phyloP scores from a whole-genome alignment of 1,140 invertebrate species.

The Brachionus manjavacas region DNA sequence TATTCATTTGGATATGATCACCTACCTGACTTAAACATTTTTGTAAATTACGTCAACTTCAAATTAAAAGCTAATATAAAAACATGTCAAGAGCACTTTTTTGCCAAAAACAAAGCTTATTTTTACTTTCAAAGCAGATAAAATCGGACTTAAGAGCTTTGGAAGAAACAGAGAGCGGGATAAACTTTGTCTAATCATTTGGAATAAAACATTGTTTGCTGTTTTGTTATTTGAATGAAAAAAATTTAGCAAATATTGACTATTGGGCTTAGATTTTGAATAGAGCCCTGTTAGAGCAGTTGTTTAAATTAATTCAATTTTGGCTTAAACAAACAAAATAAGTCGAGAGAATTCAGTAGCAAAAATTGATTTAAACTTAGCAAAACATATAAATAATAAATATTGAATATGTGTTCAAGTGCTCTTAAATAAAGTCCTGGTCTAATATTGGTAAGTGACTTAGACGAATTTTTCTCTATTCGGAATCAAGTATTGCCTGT shows the following conservation, averaged over 20 bases:
- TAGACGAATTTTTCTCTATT: background rate
- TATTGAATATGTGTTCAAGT: background rate
- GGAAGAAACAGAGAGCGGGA: background rate
- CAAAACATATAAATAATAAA: background rate
- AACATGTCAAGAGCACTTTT: background rate
- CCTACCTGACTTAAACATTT: too few species aligned
- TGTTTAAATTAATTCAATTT: conserved; percentile 32
- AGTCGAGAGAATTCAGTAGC: background rate
- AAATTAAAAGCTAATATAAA: too few species aligned
- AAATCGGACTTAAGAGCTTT: background rate
- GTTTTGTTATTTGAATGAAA: background rate
- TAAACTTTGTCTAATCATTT: background rate
- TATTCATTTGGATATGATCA: too few species aligned
- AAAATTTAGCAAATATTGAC: background rate
- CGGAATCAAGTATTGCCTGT: conserved; percentile 8
- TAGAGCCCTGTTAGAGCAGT: background rate
- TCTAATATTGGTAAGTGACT: background rate
- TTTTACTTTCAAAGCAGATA: background rate
- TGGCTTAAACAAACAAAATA: conserved; percentile 23
- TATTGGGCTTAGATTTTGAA: background rate
- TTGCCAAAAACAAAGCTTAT: background rate
- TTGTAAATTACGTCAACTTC: too few species aligned
- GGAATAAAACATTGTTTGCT: background rate
- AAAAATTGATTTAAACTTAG: background rate
- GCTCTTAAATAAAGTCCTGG: conserved; percentile 4